Percentiles rank a stretch among this genome's conserved stretches.
Conservation (phyloP, 2,113 vertebrate genomes). For the Atrichornis clamosus region DNA sequence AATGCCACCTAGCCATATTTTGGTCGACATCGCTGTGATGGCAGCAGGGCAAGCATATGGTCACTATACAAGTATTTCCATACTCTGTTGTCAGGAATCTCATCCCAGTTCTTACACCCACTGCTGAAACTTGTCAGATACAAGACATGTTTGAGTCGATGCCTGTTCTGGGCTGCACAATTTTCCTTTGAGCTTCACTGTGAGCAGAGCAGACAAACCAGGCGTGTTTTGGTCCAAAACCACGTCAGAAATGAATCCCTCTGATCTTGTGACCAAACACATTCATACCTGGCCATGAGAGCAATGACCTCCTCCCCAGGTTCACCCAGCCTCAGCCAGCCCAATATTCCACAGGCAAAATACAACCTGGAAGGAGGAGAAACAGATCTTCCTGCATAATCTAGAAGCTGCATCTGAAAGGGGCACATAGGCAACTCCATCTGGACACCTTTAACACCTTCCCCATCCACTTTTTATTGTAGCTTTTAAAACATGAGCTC, state of each 20-base stretch:
- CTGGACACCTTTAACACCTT: background rate
- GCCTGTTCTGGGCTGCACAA: background rate
- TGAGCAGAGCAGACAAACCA: fast-evolving
- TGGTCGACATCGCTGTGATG: background rate
- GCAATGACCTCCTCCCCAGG: fast-evolving
- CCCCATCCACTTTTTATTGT: background rate
- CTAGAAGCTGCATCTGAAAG: background rate
- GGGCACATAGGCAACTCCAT: background rate
- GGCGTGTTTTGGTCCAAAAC: background rate
- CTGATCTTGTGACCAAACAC: background rate
- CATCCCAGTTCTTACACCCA: background rate
- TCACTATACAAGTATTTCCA: background rate
- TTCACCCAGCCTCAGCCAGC: background rate
- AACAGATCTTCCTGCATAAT: background rate
- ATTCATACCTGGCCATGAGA: fast-evolving
- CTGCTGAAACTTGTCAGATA: background rate
- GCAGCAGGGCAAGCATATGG: background rate
- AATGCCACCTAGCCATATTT: background rate
- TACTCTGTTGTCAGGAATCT: fast-evolving
- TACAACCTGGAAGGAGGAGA: background rate
- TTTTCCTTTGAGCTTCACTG: background rate
- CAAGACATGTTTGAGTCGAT: fast-evolving
- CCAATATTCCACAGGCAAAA: background rate
- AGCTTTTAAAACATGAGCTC: background rate
- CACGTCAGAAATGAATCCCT: fast-evolving